These are phyloP conservation scores for Saccopteryx bilineata DNA, from an alignment of 2,113 vertebrate genomes.

Conservation along the genomic window DNA sequence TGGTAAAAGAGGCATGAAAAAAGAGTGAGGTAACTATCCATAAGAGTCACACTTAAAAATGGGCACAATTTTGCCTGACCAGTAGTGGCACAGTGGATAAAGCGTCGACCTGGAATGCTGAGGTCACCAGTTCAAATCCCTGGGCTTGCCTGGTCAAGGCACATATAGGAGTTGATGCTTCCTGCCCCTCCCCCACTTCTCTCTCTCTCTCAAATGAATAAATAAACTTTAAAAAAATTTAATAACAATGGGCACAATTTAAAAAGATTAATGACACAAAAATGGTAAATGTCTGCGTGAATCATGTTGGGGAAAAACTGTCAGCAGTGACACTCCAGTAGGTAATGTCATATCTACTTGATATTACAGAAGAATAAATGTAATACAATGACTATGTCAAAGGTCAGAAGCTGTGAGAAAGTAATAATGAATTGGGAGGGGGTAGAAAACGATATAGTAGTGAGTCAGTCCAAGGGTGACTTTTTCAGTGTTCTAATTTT, in stretches of 20 bases:
- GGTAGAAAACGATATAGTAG: not conserved
- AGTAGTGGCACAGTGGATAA: no score
- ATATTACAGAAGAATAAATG: not conserved
- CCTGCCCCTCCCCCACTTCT: no score
- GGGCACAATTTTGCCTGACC: not conserved
- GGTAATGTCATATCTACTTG: not conserved
- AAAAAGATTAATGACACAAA: constrained; percentile 15
- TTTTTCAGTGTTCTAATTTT: not conserved
- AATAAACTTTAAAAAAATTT: no score
- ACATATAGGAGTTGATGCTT: no score
- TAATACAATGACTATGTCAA: not conserved
- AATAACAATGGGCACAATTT: not conserved
- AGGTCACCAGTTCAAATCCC: no score
- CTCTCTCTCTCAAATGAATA: no score
- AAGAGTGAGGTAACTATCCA: not conserved
- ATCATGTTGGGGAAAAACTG: not conserved
- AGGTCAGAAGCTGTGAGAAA: not conserved
- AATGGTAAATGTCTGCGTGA: not conserved
- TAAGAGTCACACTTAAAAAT: constrained; percentile 24
- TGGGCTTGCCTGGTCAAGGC: no score
- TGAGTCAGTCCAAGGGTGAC: not conserved
- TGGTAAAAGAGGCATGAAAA: not conserved
- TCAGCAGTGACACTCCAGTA: constrained; percentile 12
- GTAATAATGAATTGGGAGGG: not conserved
- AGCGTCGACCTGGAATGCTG: no score